Conservation (phyloP, 1,140 invertebrate genomes). For the Nephila pilipes region DNA sequence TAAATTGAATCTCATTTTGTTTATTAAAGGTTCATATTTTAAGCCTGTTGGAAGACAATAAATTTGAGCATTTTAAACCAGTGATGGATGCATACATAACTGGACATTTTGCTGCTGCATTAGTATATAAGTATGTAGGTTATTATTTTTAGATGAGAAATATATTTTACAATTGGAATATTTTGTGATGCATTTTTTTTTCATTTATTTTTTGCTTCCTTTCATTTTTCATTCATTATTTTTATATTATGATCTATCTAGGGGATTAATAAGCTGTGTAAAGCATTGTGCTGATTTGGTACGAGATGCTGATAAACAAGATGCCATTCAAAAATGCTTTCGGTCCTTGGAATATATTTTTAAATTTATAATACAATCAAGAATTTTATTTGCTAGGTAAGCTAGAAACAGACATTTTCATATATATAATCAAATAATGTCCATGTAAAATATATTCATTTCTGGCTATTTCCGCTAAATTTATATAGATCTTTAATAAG, state of each 20-base stretch:
- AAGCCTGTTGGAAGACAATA: conserved; percentile 93
- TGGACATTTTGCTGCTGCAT: conserved; percentile 95
- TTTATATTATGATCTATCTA: conserved; percentile 78
- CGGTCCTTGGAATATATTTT: conserved; percentile 96
- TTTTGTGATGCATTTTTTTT: background rate
- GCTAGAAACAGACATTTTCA: background rate
- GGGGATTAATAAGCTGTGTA: conserved; percentile 92
- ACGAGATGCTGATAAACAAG: conserved; percentile 88
- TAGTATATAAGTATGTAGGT: conserved; percentile 93
- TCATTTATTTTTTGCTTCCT: background rate
- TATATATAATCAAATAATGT: no score
- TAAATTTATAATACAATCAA: conserved; percentile 96
- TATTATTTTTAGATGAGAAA: no score
- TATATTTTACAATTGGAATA: no score
- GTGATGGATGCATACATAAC: conserved; percentile 98
- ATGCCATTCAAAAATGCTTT: conserved; percentile 94
- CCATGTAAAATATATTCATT: no score
- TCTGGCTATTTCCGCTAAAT: no score
- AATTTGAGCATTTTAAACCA: conserved; percentile 97
- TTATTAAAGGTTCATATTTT: conserved; percentile 91
- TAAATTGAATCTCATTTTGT: conserved; percentile 78
- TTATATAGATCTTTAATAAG: no score
- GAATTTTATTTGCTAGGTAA: conserved; percentile 89
- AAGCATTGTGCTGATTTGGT: conserved; percentile 95
- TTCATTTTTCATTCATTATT: background rate